Evolutionary conservation across 2,113 vertebrate genomes (phyloP), one percentile per base, ranked within the genome.

Genomic region (Nerophis lumbriciformis): DNA sequence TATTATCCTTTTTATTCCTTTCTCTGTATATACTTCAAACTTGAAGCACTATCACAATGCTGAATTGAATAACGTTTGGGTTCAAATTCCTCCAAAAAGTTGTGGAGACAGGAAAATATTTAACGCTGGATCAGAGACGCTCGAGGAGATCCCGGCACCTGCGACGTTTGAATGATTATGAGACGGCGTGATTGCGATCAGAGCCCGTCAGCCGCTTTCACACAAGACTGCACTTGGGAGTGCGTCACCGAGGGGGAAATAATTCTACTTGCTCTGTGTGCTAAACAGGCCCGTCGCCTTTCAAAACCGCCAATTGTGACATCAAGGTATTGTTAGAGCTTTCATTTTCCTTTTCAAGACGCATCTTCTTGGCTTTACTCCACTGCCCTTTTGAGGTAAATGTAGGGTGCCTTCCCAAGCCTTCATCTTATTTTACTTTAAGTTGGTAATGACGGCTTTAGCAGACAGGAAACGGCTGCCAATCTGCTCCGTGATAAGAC

Each of bases 311-410:
- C 10, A 48, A 62, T 59, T 67, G 14, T 37, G 8, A 36, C 38
- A 68, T 53, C 48, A 49, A 56, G 63, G 36, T 51, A 54, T 8
- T 19, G 49, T 48, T 59, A 56, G 57, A n/a, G 44, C n/a, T 55
- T 11, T 54, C 15, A 63, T 57, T 63, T 60, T 66, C 53, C 57
- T 57, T 39, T 14, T 74, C 53, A 28, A 38, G 16, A 45, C 53
- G 15, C 16, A 44, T 65, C 6, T 16, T n/a, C 37, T 38, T 42
- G 14, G 44, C 13, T 59, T 59, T 48, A 48, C 47, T 48, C n/a
- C 28, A 8, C 47, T 37, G 58, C 47, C 45, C 35, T 14, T 36
- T 60, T 60, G 45, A 60, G 14, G 15, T 37, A 48, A 48, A 11
- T 60, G 21, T 48, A 36, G 8, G 7, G 14, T 60, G 37, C 48